A percentile compares a stretch with the other conserved stretches of the same genome.
Conservation (phyloP, 2,888 invertebrate genomes). For the Cerceris rybyensis region DNA sequence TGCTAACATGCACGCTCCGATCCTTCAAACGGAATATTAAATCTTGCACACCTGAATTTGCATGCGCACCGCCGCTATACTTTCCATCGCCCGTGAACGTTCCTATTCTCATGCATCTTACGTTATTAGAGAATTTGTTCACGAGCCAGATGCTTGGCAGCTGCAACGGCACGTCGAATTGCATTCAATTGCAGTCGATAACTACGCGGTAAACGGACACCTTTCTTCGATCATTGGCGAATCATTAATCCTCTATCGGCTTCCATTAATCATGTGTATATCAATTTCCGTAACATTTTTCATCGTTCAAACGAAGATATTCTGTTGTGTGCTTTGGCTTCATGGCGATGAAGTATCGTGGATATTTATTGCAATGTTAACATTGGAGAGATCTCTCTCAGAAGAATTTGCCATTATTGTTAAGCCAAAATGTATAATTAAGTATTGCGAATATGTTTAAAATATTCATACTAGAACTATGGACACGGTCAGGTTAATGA, state of each 20-base stretch:
- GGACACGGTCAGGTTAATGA: too few relatives aligned
- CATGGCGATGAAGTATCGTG: too few relatives aligned
- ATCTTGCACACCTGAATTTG: conserved; percentile 17
- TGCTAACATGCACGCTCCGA: conserved; percentile 41
- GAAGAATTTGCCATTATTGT: too few relatives aligned
- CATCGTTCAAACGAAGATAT: too few relatives aligned
- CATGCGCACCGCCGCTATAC: conserved; percentile 15
- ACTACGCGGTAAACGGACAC: conserved; percentile 23
- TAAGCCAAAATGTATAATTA: too few relatives aligned
- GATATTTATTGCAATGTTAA: too few relatives aligned
- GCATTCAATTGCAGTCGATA: conserved; percentile 52
- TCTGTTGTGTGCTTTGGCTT: too few relatives aligned
- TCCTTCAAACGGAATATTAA: conserved; percentile 50
- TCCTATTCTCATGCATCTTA: conserved; percentile 18
- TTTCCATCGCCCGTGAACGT: conserved; percentile 17
- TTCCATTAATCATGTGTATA: too few relatives aligned
- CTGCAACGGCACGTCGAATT: conserved; percentile 32
- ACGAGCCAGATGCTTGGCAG: conserved; percentile 52
- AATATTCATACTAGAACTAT: too few relatives aligned
- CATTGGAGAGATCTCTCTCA: too few relatives aligned
- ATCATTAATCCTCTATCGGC: not conserved
- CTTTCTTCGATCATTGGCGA: not conserved
- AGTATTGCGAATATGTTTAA: too few relatives aligned
- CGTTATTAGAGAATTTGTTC: conserved; percentile 47
- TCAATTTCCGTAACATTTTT: too few relatives aligned